Percentiles rank a stretch among this genome's conserved stretches.
Evolutionary conservation across 1,140 invertebrate genomes (phyloP).

Genomic region (Polypedilum vanderplanki): DNA sequence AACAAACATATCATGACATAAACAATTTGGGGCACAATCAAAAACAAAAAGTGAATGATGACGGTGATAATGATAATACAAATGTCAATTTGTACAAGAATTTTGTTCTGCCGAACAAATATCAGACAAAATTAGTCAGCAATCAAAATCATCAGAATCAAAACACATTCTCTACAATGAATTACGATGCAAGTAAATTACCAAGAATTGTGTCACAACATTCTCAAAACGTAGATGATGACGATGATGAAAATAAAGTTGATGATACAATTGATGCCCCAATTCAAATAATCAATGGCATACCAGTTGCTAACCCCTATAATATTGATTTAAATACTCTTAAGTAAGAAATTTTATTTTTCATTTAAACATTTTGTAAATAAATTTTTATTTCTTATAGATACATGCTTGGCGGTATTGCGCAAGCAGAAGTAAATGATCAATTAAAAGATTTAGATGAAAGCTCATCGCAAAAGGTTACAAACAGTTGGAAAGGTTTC

Average conservation of each 20-base stretch:
- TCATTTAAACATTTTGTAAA: not conserved
- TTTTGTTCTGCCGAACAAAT: not conserved
- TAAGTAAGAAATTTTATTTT: not conserved
- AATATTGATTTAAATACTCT: slow-evolving; percentile 38
- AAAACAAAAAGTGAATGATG: slow-evolving; percentile 35
- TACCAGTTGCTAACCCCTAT: slow-evolving; percentile 37
- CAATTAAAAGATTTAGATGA: slow-evolving; percentile 21
- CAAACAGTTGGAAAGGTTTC: not conserved
- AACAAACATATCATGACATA: slow-evolving; percentile 43
- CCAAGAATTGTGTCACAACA: not conserved
- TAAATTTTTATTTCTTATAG: not conserved
- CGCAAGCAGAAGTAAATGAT: slow-evolving; percentile 21
- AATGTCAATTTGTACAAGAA: slow-evolving; percentile 34
- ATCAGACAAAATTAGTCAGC: slow-evolving; percentile 2
- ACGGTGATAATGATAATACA: not conserved
- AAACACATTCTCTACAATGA: not conserved
- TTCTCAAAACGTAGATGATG: not conserved
- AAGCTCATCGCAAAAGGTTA: not conserved
- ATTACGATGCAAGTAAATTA: not conserved
- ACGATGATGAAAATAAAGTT: slow-evolving; percentile 8
- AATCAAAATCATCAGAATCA: not conserved
- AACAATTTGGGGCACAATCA: slow-evolving; percentile 35
- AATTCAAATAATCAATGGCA: slow-evolving; percentile 32
- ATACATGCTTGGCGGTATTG: slow-evolving; percentile 20
- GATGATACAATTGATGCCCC: slow-evolving; percentile 32